Conservation (phyloP, 2,797 vertebrate genomes). For the Cossypha dichroa region DNA sequence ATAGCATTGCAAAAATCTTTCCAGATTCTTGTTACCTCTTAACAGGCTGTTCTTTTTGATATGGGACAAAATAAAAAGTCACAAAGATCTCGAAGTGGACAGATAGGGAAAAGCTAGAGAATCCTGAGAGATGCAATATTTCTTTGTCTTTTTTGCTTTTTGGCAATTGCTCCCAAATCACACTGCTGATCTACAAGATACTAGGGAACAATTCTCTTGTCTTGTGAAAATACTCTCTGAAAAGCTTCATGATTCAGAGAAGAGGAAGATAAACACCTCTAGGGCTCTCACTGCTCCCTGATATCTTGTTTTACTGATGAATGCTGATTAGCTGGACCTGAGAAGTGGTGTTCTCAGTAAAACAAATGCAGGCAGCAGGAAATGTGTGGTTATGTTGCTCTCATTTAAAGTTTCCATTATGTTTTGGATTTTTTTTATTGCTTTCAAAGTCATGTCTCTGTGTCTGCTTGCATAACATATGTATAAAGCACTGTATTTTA, state of each 20-base stretch:
- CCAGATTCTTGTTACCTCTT: not conserved
- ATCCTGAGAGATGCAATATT: not conserved
- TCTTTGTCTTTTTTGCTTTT: not conserved
- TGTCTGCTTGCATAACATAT: not conserved
- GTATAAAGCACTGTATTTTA: not conserved
- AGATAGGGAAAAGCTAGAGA: not conserved
- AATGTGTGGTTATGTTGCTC: not conserved
- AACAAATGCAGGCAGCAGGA: not conserved
- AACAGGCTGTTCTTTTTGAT: not conserved
- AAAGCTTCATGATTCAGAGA: not conserved
- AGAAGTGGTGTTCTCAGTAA: not conserved
- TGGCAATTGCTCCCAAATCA: not conserved
- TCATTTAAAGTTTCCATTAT: not conserved
- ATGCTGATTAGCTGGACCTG: not conserved
- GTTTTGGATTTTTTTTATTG: not conserved
- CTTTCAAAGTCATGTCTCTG: not conserved
- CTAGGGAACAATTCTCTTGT: not conserved
- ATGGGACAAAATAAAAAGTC: not conserved
- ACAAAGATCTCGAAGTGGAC: not conserved
- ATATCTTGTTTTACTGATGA: not conserved
- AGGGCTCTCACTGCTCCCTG: not conserved
- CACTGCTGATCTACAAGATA: not conserved
- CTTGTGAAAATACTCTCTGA: not conserved
- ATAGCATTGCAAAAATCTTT: not conserved
- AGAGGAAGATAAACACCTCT: conserved; percentile 1